Evolutionary conservation across 2,113 vertebrate genomes (phyloP).

Genomic region (Plecotus auritus): DNA sequence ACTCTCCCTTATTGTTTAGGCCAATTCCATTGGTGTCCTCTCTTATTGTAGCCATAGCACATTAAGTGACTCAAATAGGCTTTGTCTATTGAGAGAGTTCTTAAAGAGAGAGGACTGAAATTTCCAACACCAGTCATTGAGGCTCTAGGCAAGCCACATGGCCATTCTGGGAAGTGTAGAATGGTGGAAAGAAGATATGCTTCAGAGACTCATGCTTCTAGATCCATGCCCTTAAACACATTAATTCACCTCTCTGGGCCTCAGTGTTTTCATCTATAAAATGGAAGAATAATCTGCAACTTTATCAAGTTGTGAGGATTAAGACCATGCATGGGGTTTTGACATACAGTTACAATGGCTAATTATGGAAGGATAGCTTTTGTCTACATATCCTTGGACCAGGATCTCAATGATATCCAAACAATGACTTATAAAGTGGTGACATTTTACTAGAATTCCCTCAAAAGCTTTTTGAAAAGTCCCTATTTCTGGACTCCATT

Average conservation of each 20-base stretch:
- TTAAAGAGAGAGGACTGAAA: not conserved
- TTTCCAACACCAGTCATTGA: not conserved
- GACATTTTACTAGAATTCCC: not conserved
- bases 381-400: not conserved
- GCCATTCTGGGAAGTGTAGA: not conserved
- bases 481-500: not conserved
- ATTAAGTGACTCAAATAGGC: not conserved
- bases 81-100: not conserved
- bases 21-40: not conserved
- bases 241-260: not conserved
- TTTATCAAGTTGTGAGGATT: not conserved
- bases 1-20: not conserved
- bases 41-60: not conserved
- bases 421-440: not conserved
- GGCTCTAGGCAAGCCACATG: not conserved
- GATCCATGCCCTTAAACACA: not conserved
- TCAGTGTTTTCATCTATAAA: not conserved
- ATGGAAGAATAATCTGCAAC: not conserved
- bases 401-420: not conserved
- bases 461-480: not conserved
- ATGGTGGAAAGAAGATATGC: not conserved
- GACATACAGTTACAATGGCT: not conserved
- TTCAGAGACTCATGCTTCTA: not conserved
- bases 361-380: not conserved
- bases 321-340: not conserved